Percentiles rank a stretch among this genome's conserved stretches.
These are phyloP conservation scores for Monomorium pharaonis DNA, from an alignment of 1,140 invertebrate species.

Conservation along the genomic window DNA sequence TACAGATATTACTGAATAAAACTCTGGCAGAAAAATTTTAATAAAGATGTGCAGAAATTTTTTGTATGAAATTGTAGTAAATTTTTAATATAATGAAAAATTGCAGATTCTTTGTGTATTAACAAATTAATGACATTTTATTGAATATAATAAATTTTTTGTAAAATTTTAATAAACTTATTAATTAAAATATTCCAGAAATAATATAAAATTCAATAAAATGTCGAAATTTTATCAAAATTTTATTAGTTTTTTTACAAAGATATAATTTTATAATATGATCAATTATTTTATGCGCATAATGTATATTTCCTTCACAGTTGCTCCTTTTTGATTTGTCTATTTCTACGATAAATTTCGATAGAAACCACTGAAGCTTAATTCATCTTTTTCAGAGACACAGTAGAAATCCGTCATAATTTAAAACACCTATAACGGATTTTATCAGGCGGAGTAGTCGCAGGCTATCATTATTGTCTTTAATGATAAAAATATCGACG, in stretches of 20 bases:
- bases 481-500: conserved; percentile 68
- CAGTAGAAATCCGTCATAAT: conserved; percentile 81
- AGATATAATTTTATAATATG: neutral
- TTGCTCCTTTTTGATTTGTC: neutral
- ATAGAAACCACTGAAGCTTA: conserved; percentile 69
- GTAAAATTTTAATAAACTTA: too few relatives aligned
- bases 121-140: too few relatives aligned
- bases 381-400: conserved; percentile 81
- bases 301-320: conserved; percentile 8
- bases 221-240: too few relatives aligned
- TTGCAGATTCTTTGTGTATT: too few relatives aligned
- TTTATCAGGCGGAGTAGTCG: conserved; percentile 66
- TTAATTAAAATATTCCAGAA: too few relatives aligned
- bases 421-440: conserved; percentile 82
- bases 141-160: too few relatives aligned
- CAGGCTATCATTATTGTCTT: conserved; percentile 69
- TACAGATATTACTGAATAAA: neutral
- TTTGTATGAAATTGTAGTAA: too few relatives aligned
- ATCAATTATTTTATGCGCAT: neutral
- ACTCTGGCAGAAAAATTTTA: neutral
- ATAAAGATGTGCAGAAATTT: too few relatives aligned
- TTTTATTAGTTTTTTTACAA: too few relatives aligned
- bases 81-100: too few relatives aligned
- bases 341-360: conserved; percentile 10
- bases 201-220: too few relatives aligned